These are phyloP conservation scores for Buathra laborator DNA, from an alignment of 2,888 invertebrate genomes.

Conservation along the genomic window DNA sequence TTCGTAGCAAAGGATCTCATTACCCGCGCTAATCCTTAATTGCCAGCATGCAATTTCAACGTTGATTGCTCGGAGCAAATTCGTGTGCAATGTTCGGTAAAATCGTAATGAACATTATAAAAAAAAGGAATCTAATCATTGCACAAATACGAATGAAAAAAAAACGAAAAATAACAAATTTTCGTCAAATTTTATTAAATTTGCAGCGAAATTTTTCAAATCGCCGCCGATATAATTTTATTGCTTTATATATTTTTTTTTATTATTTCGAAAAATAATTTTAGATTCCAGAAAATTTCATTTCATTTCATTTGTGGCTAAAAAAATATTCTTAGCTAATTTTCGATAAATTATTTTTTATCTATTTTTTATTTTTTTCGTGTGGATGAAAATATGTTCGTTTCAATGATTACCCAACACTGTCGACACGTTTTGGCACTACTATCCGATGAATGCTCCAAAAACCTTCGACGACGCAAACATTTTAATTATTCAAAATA, in stretches of 20 bases:
- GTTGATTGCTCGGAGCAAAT: conserved; percentile 35
- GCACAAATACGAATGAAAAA: too few relatives aligned
- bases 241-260: too few relatives aligned
- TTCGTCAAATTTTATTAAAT: too few relatives aligned
- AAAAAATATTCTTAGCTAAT: too few relatives aligned
- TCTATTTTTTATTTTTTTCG: too few relatives aligned
- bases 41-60: conserved; percentile 39
- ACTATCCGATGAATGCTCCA: neutral
- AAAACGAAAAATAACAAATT: too few relatives aligned
- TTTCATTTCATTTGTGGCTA: too few relatives aligned
- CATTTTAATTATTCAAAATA: neutral
- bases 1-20: conserved; percentile 36
- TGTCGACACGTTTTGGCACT: neutral
- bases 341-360: too few relatives aligned
- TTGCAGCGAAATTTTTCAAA: too few relatives aligned
- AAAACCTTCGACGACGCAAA: neutral
- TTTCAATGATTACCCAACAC: conserved; percentile 6
- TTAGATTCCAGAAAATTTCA: too few relatives aligned
- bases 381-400: neutral
- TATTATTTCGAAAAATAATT: too few relatives aligned
- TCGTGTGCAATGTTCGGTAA: conserved; percentile 7
- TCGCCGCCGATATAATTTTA: too few relatives aligned
- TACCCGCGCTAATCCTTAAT: conserved; percentile 25
- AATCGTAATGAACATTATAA: neutral
- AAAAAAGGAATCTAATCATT: neutral